A percentile compares a stretch with the other conserved stretches of the same genome.
Evolutionary conservation across 2,888 invertebrate species (phyloP).

Genomic region (Drosophila yooni): DNA sequence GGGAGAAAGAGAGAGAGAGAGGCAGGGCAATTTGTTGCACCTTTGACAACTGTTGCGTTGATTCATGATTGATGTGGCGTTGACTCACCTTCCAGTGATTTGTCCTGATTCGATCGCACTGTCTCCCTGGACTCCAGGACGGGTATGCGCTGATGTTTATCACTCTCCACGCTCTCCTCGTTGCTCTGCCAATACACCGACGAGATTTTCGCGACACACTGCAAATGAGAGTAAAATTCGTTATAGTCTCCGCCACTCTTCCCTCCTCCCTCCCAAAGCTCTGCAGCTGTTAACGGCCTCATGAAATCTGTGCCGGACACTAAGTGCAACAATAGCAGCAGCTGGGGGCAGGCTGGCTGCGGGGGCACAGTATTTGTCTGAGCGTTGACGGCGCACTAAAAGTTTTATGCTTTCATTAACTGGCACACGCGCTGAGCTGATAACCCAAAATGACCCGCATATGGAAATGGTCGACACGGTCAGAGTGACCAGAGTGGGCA

Average conservation of each 20-base stretch:
- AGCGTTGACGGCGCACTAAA: conserved; percentile 66
- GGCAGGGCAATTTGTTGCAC: conserved; percentile 8
- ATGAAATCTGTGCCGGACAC: conserved; percentile 52
- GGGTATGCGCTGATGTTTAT: conserved; percentile 90
- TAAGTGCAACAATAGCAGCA: conserved; percentile 13
- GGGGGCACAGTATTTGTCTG: conserved; percentile 16
- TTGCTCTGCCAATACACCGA: conserved; percentile 94
- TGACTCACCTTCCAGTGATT: conserved; percentile 81
- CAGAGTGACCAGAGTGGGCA: conserved; percentile 10
- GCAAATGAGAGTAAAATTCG: conserved; percentile 63
- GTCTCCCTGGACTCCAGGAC: conserved; percentile 92
- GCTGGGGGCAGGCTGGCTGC: background rate
- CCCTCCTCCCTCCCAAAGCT: background rate
- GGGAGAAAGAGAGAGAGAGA: conserved; percentile 1
- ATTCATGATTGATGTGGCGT: conserved; percentile 69
- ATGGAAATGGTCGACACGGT: conserved; percentile 31
- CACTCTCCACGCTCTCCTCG: conserved; percentile 94
- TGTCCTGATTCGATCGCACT: conserved; percentile 85
- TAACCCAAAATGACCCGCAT: conserved; percentile 67
- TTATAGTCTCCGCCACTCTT: background rate
- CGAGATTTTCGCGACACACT: conserved; percentile 94
- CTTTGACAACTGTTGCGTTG: conserved; percentile 66
- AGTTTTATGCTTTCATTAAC: conserved; percentile 79
- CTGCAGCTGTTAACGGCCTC: conserved; percentile 34
- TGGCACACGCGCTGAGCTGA: conserved; percentile 50